phyloP scores from a whole-genome alignment of 2,888 invertebrate species.

The Philereme transversata region DNA sequence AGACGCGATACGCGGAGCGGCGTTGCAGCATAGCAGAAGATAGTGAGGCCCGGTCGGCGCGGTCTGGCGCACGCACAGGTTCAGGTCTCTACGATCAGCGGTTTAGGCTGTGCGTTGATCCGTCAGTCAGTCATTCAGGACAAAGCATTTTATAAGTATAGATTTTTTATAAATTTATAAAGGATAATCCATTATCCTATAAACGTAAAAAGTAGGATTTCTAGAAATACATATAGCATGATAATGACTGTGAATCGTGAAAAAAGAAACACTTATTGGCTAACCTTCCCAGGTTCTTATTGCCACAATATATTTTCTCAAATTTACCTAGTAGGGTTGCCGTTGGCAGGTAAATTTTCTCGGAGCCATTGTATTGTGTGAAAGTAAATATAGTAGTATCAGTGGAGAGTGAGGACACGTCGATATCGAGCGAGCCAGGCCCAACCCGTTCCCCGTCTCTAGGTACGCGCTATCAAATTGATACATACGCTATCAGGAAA shows the following conservation, averaged over 20 bases:
- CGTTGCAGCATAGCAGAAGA: no score
- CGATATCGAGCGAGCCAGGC: constrained; percentile 45
- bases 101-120: no score
- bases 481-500: constrained; percentile 24
- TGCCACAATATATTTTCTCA: constrained; percentile 35
- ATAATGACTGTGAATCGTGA: constrained; percentile 17
- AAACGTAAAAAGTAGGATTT: constrained; percentile 4
- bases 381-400: constrained; percentile 30
- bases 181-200: no score
- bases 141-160: no score
- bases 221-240: constrained; percentile 22
- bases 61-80: no score
- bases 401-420: constrained; percentile 40
- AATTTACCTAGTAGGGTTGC: constrained; percentile 36
- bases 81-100: no score
- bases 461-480: constrained; percentile 49
- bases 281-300: constrained; percentile 31
- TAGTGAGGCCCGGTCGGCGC: no score
- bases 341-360: constrained; percentile 37
- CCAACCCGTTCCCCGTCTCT: constrained; percentile 43
- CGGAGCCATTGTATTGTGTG: constrained; percentile 30
- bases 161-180: no score
- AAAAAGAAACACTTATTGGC: constrained; percentile 30
- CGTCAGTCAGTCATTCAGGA: no score
- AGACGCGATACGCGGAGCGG: no score